Base-by-base conservation (phyloP, 2,113 vertebrate species). In the Phoenicopterus ruber region DNA sequence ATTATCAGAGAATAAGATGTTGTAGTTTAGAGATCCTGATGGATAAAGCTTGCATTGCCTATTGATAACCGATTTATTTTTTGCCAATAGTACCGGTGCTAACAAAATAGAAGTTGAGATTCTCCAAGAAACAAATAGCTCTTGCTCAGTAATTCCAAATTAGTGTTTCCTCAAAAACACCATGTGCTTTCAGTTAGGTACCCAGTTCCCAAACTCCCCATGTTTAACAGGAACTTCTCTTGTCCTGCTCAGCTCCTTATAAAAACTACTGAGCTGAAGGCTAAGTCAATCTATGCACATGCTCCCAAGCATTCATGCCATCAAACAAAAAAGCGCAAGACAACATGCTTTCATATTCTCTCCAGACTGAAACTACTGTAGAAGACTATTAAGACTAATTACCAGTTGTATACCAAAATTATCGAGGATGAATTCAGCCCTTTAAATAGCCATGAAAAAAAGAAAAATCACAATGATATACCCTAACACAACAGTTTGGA, bases 401-500 rank as follows among this genome's bases (percentile, higher is more conserved):
- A 65, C 13, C 6, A 61, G 32, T 1, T 72, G 11, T 21, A 80
- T 7, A 80, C 1, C 15, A 76, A 24, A 86, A 15, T 18, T 50
- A 72, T 2, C 0, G 2, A 55, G 8, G 44, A 66, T 46, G 6
- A 94, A 82, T 66, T 69, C 34, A 63, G 26, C 5, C 9, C 18
- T 71, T 81, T 36, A 85, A 67, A 82, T 0, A 85, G 14, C 22
- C 11, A 34, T 0, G 1, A 26, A 59, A 32, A 0, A 28, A n/a
- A 46, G 3, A 50, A 44, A 57, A 90, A 38, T 31, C 32, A 65
- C 18, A 54, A 59, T 11, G 18, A 66, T 10, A 31, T 24, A 69
- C 17, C 10, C 26, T 52, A 87, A 59, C 4, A n/a, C 7, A 31
- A 54, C 10, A 65, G 21, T 42, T 10, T 7, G 2, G 36, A 94